phyloP scores from a whole-genome alignment of 2,888 invertebrate species.

The Epistrophella euchroma region DNA sequence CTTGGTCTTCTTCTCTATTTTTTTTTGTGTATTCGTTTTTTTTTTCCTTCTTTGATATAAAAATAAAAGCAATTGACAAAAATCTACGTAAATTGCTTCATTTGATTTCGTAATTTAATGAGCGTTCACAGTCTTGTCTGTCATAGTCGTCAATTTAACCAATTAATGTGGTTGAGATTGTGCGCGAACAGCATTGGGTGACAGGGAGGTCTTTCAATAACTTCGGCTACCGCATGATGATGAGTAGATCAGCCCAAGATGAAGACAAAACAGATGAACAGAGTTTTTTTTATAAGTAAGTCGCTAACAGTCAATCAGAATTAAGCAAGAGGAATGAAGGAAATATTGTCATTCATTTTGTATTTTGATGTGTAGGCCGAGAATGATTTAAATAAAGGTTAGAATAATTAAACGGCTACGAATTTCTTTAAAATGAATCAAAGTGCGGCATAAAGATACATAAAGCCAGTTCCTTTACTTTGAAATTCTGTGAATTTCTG shows the following conservation, averaged over 20 bases:
- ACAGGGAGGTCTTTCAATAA: constrained; percentile 18
- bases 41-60: not conserved
- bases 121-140: constrained; percentile 63
- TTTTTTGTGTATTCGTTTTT: not conserved
- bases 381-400: not conserved
- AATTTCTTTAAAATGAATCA: not conserved
- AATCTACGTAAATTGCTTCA: constrained; percentile 70
- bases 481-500: too few relatives aligned
- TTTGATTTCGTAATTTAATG: constrained; percentile 72
- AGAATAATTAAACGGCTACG: not conserved
- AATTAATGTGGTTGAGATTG: constrained; percentile 58
- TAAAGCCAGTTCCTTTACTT: too few relatives aligned
- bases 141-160: constrained; percentile 70
- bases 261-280: constrained; percentile 20
- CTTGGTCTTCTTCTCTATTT: not conserved
- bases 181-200: constrained; percentile 3
- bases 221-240: constrained; percentile 13
- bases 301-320: constrained; percentile 65
- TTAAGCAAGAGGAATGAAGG: constrained; percentile 42
- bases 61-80: constrained; percentile 58
- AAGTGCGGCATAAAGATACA: not conserved
- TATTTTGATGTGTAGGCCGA: not conserved
- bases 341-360: constrained; percentile 4
- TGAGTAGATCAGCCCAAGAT: constrained; percentile 54
- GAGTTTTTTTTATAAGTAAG: constrained; percentile 44